These are phyloP conservation scores for Alethe castanea DNA, from an alignment of 2,113 vertebrate species.

Conservation along the genomic window DNA sequence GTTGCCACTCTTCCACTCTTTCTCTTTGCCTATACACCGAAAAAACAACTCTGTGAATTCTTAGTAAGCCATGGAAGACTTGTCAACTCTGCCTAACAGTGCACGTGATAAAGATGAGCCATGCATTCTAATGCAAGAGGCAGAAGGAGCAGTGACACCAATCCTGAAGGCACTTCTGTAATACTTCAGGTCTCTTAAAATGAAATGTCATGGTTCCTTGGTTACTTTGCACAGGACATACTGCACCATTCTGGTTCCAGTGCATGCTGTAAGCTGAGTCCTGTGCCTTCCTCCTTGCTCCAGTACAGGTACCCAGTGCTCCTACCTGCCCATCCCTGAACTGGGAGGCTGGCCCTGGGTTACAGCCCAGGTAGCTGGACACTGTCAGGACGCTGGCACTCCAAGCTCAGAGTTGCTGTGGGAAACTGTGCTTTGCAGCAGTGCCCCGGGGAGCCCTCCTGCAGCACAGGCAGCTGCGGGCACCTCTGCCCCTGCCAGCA, in stretches of 20 bases:
- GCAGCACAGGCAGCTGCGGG: background rate
- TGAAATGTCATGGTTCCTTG: fast-evolving
- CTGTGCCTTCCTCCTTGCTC: background rate
- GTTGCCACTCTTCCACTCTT: background rate
- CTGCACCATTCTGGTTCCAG: background rate
- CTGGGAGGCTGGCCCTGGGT: background rate
- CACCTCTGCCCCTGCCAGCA: background rate
- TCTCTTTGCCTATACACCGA: background rate
- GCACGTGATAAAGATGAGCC: background rate
- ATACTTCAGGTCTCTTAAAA: background rate
- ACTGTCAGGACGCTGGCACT: background rate
- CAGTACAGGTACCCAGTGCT: background rate
- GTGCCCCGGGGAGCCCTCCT: background rate
- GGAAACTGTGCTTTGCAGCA: background rate
- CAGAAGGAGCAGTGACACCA: background rate
- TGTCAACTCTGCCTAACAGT: background rate
- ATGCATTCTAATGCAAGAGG: background rate
- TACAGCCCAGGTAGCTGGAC: background rate
- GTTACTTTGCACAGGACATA: background rate
- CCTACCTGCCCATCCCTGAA: fast-evolving
- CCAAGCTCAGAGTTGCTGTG: background rate
- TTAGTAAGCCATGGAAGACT: background rate
- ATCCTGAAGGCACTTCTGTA: background rate
- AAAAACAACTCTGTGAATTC: background rate
- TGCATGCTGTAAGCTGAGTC: fast-evolving